Base-by-base conservation (phyloP, 2,888 invertebrate genomes). In the Antitype chi region DNA sequence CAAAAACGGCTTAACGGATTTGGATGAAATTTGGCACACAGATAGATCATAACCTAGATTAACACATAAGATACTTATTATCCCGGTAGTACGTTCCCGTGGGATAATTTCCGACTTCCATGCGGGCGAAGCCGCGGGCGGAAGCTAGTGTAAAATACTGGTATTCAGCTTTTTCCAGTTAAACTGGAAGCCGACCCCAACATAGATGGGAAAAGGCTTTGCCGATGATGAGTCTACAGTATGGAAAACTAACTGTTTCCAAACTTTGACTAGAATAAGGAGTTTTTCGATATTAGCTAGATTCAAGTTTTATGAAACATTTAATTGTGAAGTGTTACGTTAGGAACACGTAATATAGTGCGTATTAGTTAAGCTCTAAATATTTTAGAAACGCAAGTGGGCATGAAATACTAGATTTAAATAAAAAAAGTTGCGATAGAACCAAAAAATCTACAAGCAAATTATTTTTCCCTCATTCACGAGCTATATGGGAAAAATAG, bases 281-380 rank as follows among this genome's bases (percentile, higher is more conserved):
- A 47, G 9, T 67, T 70, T 13, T 6, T 47, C 9, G 28, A 20
- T 20, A 20, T 66, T 28, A 23, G 2, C 15, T 20, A 47, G 23
- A 17, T 55, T 60, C 20, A 9, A 38, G 28, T 72, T 43, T 43
- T 43, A 63, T 13, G 53, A 20, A 64, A 57, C 23, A 68, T 52
- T 38, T 23, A 47, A 74, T 80, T 80, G 59, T 59, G 59, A 70
- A 80, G 75, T 66, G 9, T 78, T 32, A 62, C 53, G 43, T 68
- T 13, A 60, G 11, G 25, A 64, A 57, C 52, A 47, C 78, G 28
- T 49, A 70, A 70, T 62, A 53, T 49, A 38, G 53, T 81, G 64
- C 38, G n/a, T 76, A 62, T 81, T 81, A 76, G 66, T 81, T 67
- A 62, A 70, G 74, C 74, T 79, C 67, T 74, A 80, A 62, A 80